phyloP scores from a whole-genome alignment of 2,113 vertebrate species.

The Smithornis capensis region DNA sequence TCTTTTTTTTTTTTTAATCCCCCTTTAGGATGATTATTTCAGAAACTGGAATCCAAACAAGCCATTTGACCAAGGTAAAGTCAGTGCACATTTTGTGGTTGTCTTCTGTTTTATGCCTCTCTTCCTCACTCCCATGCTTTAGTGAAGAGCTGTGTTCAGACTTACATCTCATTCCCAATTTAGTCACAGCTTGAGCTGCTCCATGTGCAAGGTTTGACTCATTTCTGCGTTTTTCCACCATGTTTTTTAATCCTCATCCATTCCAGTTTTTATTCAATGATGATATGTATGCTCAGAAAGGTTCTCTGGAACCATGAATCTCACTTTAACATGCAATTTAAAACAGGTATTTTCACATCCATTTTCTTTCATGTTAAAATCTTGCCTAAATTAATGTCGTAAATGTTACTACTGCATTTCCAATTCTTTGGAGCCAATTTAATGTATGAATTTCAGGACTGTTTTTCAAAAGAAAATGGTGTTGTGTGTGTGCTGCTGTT shows the following conservation, averaged over 20 bases:
- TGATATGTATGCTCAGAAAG: neutral
- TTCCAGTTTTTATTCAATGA: neutral
- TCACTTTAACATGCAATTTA: neutral
- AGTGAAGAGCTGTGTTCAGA: neutral
- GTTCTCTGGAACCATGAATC: neutral
- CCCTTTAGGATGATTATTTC: conserved; percentile 82
- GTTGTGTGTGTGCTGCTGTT: neutral
- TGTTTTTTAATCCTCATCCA: neutral
- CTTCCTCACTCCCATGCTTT: neutral
- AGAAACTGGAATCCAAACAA: conserved; percentile 85
- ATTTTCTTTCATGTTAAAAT: neutral
- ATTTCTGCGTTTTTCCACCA: neutral
- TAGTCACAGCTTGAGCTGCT: conserved; percentile 6
- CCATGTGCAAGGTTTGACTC: conserved; percentile 1
- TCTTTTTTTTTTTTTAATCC: neutral
- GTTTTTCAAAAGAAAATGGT: neutral
- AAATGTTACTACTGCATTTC: neutral
- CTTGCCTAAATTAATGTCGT: neutral
- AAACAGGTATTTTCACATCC: neutral
- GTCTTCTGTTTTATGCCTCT: neutral
- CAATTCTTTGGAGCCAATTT: neutral
- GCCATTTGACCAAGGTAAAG: conserved; percentile 85
- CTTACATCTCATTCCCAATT: neutral
- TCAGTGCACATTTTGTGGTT: neutral
- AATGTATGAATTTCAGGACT: neutral